phyloP scores from a whole-genome alignment of 2,113 vertebrate species.

The Tauraco erythrolophus region DNA sequence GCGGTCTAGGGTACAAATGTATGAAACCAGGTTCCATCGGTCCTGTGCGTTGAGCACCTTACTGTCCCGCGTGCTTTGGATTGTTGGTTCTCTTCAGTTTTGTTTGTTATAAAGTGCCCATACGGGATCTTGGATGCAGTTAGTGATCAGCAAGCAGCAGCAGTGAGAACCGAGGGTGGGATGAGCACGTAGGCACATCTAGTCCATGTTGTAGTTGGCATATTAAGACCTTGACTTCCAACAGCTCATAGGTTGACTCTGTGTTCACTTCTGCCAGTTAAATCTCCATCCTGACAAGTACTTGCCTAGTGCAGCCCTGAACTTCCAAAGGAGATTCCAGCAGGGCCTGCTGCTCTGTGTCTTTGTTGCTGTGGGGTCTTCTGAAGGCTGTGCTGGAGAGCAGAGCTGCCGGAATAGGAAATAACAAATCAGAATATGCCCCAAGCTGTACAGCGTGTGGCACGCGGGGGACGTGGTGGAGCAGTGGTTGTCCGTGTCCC shows the following conservation, averaged over 20 bases:
- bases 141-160: neutral
- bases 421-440: neutral
- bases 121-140: rapidly evolving
- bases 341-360: neutral
- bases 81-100: neutral
- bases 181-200: neutral
- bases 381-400: neutral
- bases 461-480: rapidly evolving
- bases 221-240: neutral
- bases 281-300: neutral
- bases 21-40: neutral
- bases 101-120: rapidly evolving
- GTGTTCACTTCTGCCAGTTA: neutral
- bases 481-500: neutral
- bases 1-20: neutral
- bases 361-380: neutral
- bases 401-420: neutral
- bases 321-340: neutral
- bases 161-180: neutral
- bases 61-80: rapidly evolving
- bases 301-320: neutral
- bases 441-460: rapidly evolving
- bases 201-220: rapidly evolving
- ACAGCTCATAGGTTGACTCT: neutral
- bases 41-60: neutral